Conservation (phyloP, 2,888 invertebrate genomes). For the Harpalus rubripes region DNA sequence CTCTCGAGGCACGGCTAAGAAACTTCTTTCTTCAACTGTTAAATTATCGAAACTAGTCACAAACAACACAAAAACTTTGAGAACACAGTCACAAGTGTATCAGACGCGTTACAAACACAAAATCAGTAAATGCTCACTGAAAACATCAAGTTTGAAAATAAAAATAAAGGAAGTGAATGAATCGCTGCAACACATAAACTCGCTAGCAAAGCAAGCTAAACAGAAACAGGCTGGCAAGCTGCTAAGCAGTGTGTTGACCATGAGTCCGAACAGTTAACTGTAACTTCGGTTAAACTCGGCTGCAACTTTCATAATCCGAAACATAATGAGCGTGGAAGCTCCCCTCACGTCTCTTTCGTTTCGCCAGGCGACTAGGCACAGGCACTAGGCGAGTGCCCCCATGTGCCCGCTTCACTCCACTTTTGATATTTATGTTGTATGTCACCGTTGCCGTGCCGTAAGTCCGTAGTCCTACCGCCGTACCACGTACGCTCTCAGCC, state of each 20-base stretch:
- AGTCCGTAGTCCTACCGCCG: slow-evolving; percentile 12
- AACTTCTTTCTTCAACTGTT: slow-evolving; percentile 43
- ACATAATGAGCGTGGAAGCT: slow-evolving; percentile 60
- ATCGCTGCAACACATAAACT: slow-evolving; percentile 51
- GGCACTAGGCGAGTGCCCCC: neutral
- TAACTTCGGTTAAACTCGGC: slow-evolving; percentile 63
- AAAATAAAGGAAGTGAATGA: slow-evolving; percentile 61
- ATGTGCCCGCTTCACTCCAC: slow-evolving; percentile 62
- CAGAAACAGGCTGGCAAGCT: slow-evolving; percentile 60
- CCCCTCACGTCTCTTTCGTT: slow-evolving; percentile 9
- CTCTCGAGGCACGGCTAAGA: slow-evolving; percentile 43
- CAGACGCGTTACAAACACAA: slow-evolving; percentile 28
- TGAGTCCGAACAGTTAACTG: slow-evolving; percentile 65
- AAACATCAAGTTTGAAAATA: slow-evolving; percentile 57
- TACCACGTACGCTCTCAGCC: slow-evolving; percentile 48
- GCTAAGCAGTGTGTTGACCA: slow-evolving; percentile 65
- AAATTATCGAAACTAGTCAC: slow-evolving; percentile 35
- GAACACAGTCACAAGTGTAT: slow-evolving; percentile 49
- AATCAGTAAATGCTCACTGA: slow-evolving; percentile 35
- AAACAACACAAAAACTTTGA: slow-evolving; percentile 49
- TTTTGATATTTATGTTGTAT: slow-evolving; percentile 66
- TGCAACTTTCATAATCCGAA: slow-evolving; percentile 66
- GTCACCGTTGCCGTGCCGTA: slow-evolving; percentile 57
- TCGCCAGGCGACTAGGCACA: neutral
- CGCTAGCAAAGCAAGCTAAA: slow-evolving; percentile 48